Base-by-base conservation (phyloP, 92 coral and sea anemone genomes). In the Porites evermanni region DNA sequence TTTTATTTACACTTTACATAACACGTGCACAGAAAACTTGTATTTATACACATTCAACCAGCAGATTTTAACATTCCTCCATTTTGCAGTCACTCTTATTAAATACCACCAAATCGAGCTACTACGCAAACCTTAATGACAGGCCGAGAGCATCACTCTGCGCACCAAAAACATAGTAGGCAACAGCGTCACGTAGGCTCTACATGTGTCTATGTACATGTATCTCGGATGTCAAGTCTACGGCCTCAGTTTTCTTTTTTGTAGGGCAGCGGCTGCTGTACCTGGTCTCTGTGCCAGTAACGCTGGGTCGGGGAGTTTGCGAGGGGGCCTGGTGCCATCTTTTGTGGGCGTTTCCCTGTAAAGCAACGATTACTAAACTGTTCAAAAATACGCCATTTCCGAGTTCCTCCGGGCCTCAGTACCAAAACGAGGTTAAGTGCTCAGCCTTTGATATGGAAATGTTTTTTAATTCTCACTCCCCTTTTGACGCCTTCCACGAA, bases 211-310 rank as follows among this genome's bases (percentile, higher is more conserved):
- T 63, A 63, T 63, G 8, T 63, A n/a, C 67, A 6, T 1, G 4
- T 2, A 10, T 53, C 44, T 26, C 26, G 19, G n/a, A n/a, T 21
- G 79, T 79, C 59, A 67, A 69, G 44, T 83, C 18, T 17, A 77
- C 23, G 91, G 74, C 70, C 80, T 80, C 81, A 89, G 88, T 77
- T 81, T 79, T 20, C 93, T 86, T 75, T 92, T 92, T 80, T 92
- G 95, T 14, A 92, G 82, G 75, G 95, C 95, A 79, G 95, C 95
- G 44, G 95, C 95, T 18, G 95, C 95, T 23, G 95, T 92, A 19
- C 95, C 93, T 26, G 95, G 95, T 72, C 95, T 84, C 26, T 82
- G 80, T 77, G 17, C 84, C 68, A 77, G 78, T 38, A 67, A 60
- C 29, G 80, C 32, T 29, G 88, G 69, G 88, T 85, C 88, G 12